These are phyloP conservation scores for Camponotus floridanus DNA, from an alignment of 1,140 invertebrate genomes.

Conservation along the genomic window DNA sequence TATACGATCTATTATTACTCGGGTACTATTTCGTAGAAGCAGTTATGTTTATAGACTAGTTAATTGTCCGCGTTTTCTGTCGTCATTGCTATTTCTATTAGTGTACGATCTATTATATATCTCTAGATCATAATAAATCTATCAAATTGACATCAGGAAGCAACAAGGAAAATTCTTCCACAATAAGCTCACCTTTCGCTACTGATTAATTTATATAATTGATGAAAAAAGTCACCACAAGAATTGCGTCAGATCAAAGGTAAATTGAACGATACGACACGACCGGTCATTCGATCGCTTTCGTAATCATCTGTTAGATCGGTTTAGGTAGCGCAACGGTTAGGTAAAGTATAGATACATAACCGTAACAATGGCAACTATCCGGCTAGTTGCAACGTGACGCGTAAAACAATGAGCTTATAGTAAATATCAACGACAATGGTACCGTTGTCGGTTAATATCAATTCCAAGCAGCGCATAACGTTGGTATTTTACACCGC, in stretches of 20 bases:
- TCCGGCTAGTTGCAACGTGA: slow-evolving; percentile 19
- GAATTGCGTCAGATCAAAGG: slow-evolving; percentile 18
- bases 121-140: neutral
- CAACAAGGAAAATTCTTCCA: neutral
- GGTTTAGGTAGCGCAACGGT: slow-evolving; percentile 19
- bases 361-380: slow-evolving; percentile 61
- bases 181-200: neutral
- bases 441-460: slow-evolving; percentile 59
- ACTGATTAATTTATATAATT: slow-evolving; percentile 54
- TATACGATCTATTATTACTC: neutral
- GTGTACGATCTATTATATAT: neutral
- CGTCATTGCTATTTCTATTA: neutral
- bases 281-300: slow-evolving; percentile 64
- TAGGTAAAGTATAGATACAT: slow-evolving; percentile 21
- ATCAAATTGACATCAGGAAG: neutral
- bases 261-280: slow-evolving; percentile 24
- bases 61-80: slow-evolving; percentile 7
- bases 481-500: slow-evolving; percentile 71
- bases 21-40: neutral
- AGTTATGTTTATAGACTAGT: neutral
- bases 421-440: slow-evolving; percentile 68
- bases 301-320: slow-evolving; percentile 59
- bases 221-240: slow-evolving; percentile 29
- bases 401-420: slow-evolving; percentile 69
- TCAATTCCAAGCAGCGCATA: slow-evolving; percentile 68